Conservation (phyloP, 2,113 vertebrate genomes). For the Crotalus tigris region DNA sequence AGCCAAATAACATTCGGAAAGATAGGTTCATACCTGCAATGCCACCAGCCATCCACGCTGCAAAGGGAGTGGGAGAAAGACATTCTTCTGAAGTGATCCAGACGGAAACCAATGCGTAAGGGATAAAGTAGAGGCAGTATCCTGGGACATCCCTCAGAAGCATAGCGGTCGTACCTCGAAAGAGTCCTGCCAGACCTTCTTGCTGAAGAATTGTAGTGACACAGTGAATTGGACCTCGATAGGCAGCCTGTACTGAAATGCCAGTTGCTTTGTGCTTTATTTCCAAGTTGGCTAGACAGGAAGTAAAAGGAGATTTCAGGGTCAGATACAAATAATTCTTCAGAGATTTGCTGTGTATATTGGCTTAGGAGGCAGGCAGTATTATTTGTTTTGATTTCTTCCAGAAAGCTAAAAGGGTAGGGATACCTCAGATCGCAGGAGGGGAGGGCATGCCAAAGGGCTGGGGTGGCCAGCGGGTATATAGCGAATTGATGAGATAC, state of each 20-base stretch:
- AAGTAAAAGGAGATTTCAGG: background rate
- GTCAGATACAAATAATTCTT: too few species aligned
- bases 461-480: background rate
- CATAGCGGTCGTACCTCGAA: conserved; percentile 87
- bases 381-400: background rate
- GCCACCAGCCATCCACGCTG: conserved; percentile 89
- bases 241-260: conserved; percentile 62
- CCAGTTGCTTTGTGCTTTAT: conserved; percentile 67
- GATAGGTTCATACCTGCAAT: conserved; percentile 79
- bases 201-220: conserved; percentile 80
- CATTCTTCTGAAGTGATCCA: conserved; percentile 76
- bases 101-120: conserved; percentile 80
- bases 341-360: background rate
- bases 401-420: background rate
- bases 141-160: conserved; percentile 90
- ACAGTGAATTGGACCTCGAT: conserved; percentile 89
- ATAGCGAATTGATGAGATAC: background rate
- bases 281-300: conserved; percentile 67
- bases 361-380: background rate
- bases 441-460: background rate
- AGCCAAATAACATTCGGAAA: background rate
- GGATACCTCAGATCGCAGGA: background rate
- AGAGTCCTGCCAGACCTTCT: conserved; percentile 86
- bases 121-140: conserved; percentile 91
- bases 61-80: conserved; percentile 68